Percentiles rank a stretch among this genome's conserved stretches.
These are phyloP conservation scores for Cervus canadensis DNA, from an alignment of 2,113 vertebrate species.

Conservation along the genomic window DNA sequence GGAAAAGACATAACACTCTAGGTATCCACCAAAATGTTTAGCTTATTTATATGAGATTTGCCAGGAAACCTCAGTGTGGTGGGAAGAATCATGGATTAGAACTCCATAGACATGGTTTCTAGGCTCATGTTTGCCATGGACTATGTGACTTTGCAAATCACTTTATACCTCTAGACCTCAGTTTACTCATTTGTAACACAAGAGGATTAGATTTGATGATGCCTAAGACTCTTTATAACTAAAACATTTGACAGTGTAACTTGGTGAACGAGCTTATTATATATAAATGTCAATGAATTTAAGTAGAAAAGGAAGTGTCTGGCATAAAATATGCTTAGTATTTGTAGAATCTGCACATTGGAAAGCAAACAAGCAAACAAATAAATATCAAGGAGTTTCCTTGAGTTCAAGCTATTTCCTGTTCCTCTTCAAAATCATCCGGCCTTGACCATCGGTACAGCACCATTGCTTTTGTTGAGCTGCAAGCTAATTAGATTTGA, in stretches of 20 bases:
- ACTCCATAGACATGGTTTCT: neutral
- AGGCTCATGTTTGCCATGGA: neutral
- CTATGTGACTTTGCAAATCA: neutral
- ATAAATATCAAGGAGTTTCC: neutral
- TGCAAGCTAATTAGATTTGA: constrained; percentile 62
- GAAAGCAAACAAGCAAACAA: constrained; percentile 29
- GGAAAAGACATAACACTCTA: neutral
- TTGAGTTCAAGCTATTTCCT: constrained; percentile 37
- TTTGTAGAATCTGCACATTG: constrained; percentile 25
- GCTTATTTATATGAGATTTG: neutral
- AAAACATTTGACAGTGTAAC: neutral
- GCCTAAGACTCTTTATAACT: neutral
- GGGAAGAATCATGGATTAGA: neutral
- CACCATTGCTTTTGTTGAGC: constrained; percentile 7
- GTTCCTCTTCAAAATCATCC: constrained; percentile 36
- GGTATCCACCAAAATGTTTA: neutral
- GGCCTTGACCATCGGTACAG: constrained; percentile 18
- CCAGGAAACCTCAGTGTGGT: neutral
- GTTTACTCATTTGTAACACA: neutral
- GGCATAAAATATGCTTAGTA: neutral
- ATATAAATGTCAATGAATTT: constrained; percentile 38
- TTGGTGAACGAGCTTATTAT: neutral
- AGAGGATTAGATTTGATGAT: neutral
- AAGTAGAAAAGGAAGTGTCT: neutral
- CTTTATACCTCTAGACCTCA: neutral